A percentile compares a stretch with the other conserved stretches of the same genome.
Evolutionary conservation across 37 sponge, comb jelly and placozoan genomes (phyloP).

Genomic region (Eunapius fragilis): DNA sequence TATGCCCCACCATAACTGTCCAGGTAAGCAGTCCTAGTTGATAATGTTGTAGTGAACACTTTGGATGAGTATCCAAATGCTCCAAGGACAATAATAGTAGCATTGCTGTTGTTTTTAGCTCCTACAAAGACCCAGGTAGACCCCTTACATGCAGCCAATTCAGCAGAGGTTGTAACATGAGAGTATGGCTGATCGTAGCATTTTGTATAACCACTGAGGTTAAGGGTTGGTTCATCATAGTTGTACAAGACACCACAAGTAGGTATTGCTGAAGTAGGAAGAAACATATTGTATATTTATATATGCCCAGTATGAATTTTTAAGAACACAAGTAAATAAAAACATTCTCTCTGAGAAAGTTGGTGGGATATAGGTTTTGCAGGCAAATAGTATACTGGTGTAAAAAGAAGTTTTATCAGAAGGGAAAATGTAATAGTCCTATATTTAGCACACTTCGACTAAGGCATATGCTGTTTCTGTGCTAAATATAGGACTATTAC

Average conservation of each 20-base stretch:
- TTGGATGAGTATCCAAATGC: neutral
- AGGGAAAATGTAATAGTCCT: too few relatives aligned
- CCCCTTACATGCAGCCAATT: neutral
- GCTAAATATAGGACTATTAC: too few relatives aligned
- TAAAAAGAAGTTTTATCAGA: too few relatives aligned
- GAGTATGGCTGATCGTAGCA: neutral
- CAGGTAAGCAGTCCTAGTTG: neutral
- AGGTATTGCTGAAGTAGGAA: neutral
- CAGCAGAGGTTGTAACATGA: neutral
- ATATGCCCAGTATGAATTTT: neutral
- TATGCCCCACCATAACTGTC: neutral
- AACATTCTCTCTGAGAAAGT: too few relatives aligned
- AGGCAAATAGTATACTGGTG: too few relatives aligned
- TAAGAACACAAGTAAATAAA: conserved; percentile 1
- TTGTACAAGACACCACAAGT: neutral
- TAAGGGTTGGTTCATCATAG: neutral
- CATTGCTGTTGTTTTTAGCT: neutral
- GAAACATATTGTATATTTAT: too few relatives aligned
- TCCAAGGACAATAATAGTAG: neutral
- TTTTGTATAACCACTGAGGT: neutral
- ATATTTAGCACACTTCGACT: too few relatives aligned
- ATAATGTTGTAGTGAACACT: neutral
- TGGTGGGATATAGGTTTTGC: too few relatives aligned
- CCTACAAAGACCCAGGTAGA: neutral
- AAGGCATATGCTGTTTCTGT: too few relatives aligned